A percentile compares a stretch with the other conserved stretches of the same genome.
phyloP scores from a whole-genome alignment of 23 tunicate species.

The Aplidium turbinatum region DNA sequence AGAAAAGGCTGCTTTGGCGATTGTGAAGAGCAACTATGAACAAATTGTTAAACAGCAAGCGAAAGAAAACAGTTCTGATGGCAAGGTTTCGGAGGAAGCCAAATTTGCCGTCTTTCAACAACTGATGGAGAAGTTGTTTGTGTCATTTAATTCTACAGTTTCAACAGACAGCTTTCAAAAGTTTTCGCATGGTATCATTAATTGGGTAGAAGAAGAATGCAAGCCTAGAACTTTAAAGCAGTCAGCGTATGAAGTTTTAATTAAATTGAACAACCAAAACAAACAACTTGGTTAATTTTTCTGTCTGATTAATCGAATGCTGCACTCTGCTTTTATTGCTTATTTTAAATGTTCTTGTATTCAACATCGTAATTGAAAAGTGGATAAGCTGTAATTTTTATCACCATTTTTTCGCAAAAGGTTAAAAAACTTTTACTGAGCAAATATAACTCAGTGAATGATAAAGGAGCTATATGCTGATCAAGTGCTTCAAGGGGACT shows the following conservation, averaged over 20 bases:
- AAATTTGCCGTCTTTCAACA: constrained; percentile 68
- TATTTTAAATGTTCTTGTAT: too few relatives aligned
- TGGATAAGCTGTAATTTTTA: too few relatives aligned
- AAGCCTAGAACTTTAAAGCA: constrained; percentile 60
- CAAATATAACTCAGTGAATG: too few relatives aligned
- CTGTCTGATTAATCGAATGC: too few relatives aligned
- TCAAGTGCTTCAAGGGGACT: too few relatives aligned
- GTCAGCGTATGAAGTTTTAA: constrained; percentile 38
- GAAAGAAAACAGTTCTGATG: constrained; percentile 16
- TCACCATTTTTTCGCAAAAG: too few relatives aligned
- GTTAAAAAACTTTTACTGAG: too few relatives aligned
- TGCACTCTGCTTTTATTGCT: too few relatives aligned
- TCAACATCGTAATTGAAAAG: too few relatives aligned
- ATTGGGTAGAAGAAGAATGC: constrained; percentile 93
- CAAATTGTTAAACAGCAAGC: constrained; percentile 77
- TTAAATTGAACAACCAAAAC: constrained; percentile 26
- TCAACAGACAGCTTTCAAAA: constrained; percentile 66
- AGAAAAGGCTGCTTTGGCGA: constrained; percentile 64
- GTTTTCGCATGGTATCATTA: constrained; percentile 70
- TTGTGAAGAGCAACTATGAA: constrained; percentile 74
- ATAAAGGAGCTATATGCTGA: too few relatives aligned
- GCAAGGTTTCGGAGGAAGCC: constrained; percentile 61
- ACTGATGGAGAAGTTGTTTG: constrained; percentile 80
- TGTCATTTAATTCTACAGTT: constrained; percentile 60
- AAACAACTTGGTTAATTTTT: not conserved